Evolutionary conservation across 2,113 vertebrate species (phyloP).

Genomic region (Vimba vimba): DNA sequence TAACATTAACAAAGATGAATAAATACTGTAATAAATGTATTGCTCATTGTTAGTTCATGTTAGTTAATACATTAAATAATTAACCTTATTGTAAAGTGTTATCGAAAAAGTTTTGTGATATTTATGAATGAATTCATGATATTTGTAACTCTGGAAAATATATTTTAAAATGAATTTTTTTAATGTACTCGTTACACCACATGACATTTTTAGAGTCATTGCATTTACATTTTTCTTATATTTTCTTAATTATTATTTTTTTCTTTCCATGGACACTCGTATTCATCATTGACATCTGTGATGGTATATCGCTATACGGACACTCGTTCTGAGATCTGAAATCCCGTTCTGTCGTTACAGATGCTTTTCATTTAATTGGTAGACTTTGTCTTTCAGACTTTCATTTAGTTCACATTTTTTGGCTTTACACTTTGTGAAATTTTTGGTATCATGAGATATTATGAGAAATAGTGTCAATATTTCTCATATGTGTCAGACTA

Average conservation of each 20-base stretch:
- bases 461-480: slow-evolving; percentile 64
- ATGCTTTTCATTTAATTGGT: slow-evolving; percentile 53
- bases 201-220: neutral
- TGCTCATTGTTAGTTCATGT: too few species aligned
- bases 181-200: neutral
- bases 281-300: neutral
- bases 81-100: too few species aligned
- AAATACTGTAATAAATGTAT: too few species aligned
- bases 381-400: slow-evolving; percentile 60
- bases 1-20: too few species aligned
- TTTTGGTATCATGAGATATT: slow-evolving; percentile 61
- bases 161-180: neutral
- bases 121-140: too few species aligned
- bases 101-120: too few species aligned
- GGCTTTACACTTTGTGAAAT: slow-evolving; percentile 57
- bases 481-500: slow-evolving; percentile 68
- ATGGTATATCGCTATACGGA: neutral
- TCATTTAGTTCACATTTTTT: slow-evolving; percentile 53
- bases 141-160: neutral
- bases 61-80: too few species aligned
- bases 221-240: neutral
- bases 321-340: slow-evolving; percentile 44
- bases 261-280: neutral
- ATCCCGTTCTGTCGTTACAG: slow-evolving; percentile 18
- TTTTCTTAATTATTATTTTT: neutral